Percentiles rank a stretch among this genome's conserved stretches.
phyloP scores from a whole-genome alignment of 2,113 vertebrate species.

The Rhinopomastus cyanomelas region DNA sequence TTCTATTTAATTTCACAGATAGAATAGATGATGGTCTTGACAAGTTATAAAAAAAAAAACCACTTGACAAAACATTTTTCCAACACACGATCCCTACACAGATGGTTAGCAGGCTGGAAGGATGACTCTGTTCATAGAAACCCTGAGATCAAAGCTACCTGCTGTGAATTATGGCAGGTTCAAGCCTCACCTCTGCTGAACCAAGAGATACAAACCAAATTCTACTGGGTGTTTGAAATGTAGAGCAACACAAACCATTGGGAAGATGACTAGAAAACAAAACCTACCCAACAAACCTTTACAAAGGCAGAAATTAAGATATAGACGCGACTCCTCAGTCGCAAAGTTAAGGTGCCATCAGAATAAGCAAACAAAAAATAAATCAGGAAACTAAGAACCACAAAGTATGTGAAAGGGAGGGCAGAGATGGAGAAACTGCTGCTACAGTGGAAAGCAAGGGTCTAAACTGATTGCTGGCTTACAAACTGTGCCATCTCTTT shows the following conservation, averaged over 20 bases:
- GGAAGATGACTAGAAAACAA: not conserved
- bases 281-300: not conserved
- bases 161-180: not conserved
- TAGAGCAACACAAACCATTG: not conserved
- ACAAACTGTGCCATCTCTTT: not conserved
- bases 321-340: not conserved
- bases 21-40: not conserved
- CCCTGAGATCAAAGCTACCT: not conserved
- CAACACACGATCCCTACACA: not conserved
- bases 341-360: not conserved
- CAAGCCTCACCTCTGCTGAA: not conserved
- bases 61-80: not conserved
- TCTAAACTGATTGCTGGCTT: not conserved
- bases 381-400: not conserved
- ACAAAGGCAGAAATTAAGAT: not conserved
- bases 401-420: not conserved
- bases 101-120: not conserved
- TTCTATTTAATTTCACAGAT: not conserved
- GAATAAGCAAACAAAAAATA: not conserved
- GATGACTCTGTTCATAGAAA: not conserved
- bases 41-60: too few species aligned
- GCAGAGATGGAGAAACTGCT: not conserved
- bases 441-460: not conserved
- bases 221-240: not conserved
- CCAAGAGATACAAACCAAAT: not conserved